Evolutionary conservation across 2,888 invertebrate genomes (phyloP), one percentile per base, ranked within the genome.

Genomic region (Malachius bipustulatus): DNA sequence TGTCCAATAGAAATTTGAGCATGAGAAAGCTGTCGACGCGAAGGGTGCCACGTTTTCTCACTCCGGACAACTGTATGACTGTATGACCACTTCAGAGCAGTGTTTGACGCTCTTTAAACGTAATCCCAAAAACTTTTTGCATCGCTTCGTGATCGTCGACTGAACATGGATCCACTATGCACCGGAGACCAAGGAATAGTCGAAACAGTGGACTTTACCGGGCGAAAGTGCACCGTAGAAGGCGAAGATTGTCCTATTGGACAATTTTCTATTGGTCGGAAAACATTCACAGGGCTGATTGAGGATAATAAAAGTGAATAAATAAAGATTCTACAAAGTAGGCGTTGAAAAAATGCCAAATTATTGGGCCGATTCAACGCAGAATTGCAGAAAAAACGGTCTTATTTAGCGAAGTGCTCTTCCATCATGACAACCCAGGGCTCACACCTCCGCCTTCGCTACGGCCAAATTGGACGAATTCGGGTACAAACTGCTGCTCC

Each of bases 161-260:
- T n/a, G n/a, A n/a, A n/a, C n/a, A n/a, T n/a, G n/a, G n/a, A n/a
- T n/a, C n/a, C n/a, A n/a, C n/a, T n/a, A n/a, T n/a, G 6, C 46
- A 12, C 50, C 53, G 37, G 52, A 56, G 38, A 50, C 49, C 19
- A 57, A 56, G 35, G n/a, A 30, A 26, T 35, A 41, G 30, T 44
- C 39, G 14, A 44, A 35, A 14, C 36, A 36, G 32, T 36, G 36
- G 37, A 10, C 31, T 36, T 31, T 1, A 14, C 2, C 29, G 9
- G 38, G 39, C 30, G 45, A 43, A 39, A 4, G 9, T 39, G 43
- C 41, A 10, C 46, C 43, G 31, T 43, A 46, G 39, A 49, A 46
- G 37, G 44, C 42, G 19, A 46, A 40, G 6, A 39, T 49, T 40
- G 48, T 47, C 44, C 43, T 43, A 36, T 48, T 41, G 32, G 38